Percentiles rank a stretch among this genome's conserved stretches.
Evolutionary conservation across 2,797 vertebrate species (phyloP).

Genomic region (Salmo trutta): DNA sequence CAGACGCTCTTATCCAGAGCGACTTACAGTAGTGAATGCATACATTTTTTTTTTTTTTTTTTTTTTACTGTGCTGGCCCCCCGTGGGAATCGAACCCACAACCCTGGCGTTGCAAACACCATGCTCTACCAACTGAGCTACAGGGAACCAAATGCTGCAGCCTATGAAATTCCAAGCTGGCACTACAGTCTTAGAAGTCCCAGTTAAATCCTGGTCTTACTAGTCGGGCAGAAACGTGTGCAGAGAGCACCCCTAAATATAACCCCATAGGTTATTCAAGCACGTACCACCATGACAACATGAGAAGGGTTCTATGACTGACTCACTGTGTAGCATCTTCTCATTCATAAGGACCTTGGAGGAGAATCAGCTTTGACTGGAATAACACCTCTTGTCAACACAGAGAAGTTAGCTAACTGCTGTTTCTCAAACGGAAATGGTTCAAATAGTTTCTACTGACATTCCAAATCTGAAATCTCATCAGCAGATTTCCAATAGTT

Average conservation of each 20-base stretch:
- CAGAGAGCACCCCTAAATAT: slow-evolving; percentile 65
- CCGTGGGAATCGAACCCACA: too few species aligned
- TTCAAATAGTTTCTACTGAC: not conserved
- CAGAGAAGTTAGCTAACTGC: not conserved
- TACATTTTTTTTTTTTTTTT: too few species aligned
- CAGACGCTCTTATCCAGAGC: too few species aligned
- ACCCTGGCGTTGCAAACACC: too few species aligned
- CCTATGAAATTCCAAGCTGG: too few species aligned
- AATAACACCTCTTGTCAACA: slow-evolving; percentile 6
- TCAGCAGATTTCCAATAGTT: slow-evolving; percentile 28
- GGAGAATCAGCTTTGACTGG: not conserved
- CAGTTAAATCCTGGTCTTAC: slow-evolving; percentile 69
- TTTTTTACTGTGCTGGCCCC: too few species aligned
- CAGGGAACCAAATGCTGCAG: too few species aligned
- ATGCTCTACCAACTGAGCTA: too few species aligned
- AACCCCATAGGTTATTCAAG: slow-evolving; percentile 63
- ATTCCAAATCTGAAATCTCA: slow-evolving; percentile 17
- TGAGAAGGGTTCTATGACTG: not conserved
- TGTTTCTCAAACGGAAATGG: slow-evolving; percentile 17
- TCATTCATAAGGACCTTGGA: not conserved
- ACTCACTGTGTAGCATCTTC: not conserved
- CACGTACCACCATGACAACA: slow-evolving; percentile 11
- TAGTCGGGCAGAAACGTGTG: slow-evolving; percentile 67
- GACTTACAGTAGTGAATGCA: too few species aligned
- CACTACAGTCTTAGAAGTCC: slow-evolving; percentile 63